Base-by-base conservation (phyloP, 2,113 vertebrate species). In the Heterotilapia buettikoferi region DNA sequence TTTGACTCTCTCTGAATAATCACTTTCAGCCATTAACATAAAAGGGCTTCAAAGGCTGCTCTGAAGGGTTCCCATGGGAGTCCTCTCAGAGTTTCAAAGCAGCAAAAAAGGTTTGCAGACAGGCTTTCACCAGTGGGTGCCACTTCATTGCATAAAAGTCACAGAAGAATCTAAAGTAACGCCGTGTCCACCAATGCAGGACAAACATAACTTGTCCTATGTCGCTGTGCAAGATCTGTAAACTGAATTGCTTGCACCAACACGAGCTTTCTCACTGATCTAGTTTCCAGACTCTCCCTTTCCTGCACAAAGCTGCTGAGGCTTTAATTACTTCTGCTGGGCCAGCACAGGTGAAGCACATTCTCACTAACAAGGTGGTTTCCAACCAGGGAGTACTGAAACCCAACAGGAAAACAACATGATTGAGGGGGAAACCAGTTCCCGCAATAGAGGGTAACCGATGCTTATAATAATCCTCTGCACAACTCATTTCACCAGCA, bases 291-390 rank as follows among this genome's bases (percentile, higher is more conserved):
- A 89, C 82, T 81, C 84, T 80, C 78, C 38, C 83, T 89, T 84
- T 83, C 40, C 80, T 7, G 56, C 63, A 31, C 85, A 80, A 73
- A 83, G 68, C 90, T 89, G 90, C 83, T 5, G 73, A 86, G 86
- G 81, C 85, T 89, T 94, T 93, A 93, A 95, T 94, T 92, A 94
- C 92, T 93, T 90, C 76, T 93, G 88, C 92, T 92, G 91, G 92
- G 90, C 92, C 94, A 91, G 92, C 82, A 68, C 91, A 94, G 92
- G 94, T 93, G 86, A 95, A 89, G 85, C 93, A 92, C 89, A 92
- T 83, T 89, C 93, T 93, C 93, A 43, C 91, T 93, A 95, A 94
- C 94, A 94, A 95, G 93, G 88, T 92, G 92, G 86, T 92, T 93
- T 93, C 90, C 89, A 90, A 91, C 87, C 80, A 61, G 90, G 88